Base-by-base conservation (phyloP, 2,113 vertebrate species). In the Hypomesus transpacificus region DNA sequence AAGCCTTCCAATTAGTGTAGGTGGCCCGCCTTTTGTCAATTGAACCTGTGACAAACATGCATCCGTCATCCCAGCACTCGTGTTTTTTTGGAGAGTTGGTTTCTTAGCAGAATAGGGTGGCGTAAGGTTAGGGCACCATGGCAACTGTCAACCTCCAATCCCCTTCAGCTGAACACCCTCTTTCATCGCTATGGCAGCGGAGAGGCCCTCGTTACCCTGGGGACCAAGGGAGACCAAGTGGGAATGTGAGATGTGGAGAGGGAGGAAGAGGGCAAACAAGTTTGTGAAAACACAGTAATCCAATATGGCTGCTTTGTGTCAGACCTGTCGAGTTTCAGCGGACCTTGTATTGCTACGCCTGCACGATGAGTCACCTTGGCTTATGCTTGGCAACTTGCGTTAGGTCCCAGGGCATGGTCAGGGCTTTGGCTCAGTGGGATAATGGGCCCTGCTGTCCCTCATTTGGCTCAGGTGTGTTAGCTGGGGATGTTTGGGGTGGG, bases 131-230 rank as follows among this genome's bases (percentile, higher is more conserved):
- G 69, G 84, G 90, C 81, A 74, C 89, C 82, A 81, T 46, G 72
- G 82, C 73, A 86, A 90, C 89, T 82, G 81, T 84, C 88, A 89
- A 74, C 85, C 86, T 80, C 82, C 82, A 68, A 81, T 70, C 80
- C 72, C 84, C 76, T 70, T 73, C 80, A 83, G 81, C 76, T 77
- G 80, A 86, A 85, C 88, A 72, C 84, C 83, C 83, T 84, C 81
- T 89, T 91, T 90, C 90, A 91, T 91, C 81, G 56, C 84, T 84
- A 91, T 89, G 84, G 86, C 76, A 89, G 85, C 82, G 31, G 74
- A 62, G 86, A 84, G 89, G 84, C 86, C 86, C 50, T 76, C 1
- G 85, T 89, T 82, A 81, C 89, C 87, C 80, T 0, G 87, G 89
- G 83, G 87, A 88, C 71, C 53, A 20, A 59, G 72, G 86, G 74